phyloP scores from a whole-genome alignment of 2,888 invertebrate species.

The Zele albiditarsus region DNA sequence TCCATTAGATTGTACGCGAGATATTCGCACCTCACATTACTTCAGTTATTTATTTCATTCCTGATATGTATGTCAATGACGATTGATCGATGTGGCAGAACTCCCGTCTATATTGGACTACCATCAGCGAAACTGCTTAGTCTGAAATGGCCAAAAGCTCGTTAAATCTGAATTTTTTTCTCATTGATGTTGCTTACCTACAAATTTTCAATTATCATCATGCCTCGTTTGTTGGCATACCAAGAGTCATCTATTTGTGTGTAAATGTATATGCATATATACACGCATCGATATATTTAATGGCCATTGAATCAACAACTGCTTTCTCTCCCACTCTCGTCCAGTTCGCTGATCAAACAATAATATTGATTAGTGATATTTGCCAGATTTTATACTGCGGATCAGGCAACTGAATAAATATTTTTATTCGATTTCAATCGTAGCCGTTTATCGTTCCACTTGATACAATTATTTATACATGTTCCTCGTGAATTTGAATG shows the following conservation, averaged over 20 bases:
- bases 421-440: neutral
- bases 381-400: conserved; percentile 7
- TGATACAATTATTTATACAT: no score
- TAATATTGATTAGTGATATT: conserved; percentile 22
- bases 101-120: neutral
- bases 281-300: conserved; percentile 18
- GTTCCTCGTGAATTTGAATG: no score
- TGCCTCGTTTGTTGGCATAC: conserved; percentile 32
- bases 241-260: conserved; percentile 37
- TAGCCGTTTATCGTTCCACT: no score
- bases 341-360: conserved; percentile 36
- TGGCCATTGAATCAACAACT: conserved; percentile 32
- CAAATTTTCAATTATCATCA: conserved; percentile 37
- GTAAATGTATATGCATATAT: conserved; percentile 22
- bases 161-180: neutral
- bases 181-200: neutral
- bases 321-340: neutral
- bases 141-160: no score
- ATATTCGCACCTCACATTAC: no score
- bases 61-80: conserved; percentile 52
- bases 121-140: neutral
- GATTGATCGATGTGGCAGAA: conserved; percentile 45
- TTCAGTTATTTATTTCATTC: neutral
- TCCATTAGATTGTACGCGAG: no score
- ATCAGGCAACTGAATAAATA: conserved; percentile 1